Evolutionary conservation across 2,113 vertebrate species (phyloP), one percentile per base, ranked within the genome.

Genomic region (Nematolebias whitei): DNA sequence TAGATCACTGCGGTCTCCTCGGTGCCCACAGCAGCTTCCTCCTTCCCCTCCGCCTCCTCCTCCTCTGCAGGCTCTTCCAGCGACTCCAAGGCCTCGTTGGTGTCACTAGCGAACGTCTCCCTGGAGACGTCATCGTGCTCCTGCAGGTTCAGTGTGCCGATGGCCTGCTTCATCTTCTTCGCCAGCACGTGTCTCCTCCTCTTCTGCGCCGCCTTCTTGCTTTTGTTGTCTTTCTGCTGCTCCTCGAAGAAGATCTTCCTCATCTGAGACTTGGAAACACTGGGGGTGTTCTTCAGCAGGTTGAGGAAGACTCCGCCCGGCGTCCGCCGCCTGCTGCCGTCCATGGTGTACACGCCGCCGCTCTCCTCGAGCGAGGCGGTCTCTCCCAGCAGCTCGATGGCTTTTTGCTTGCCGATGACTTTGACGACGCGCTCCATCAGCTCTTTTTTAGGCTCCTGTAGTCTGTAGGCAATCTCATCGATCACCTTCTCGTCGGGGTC

Each of bases 101-200:
- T 98, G 68, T 99, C 97, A 6, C 97, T 98, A 47, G 98, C 96
- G 1, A 99, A 98, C 13, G 98, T 99, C 90, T 99, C 98, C 80
- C 95, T 93, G 57, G 98, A 99, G 11, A 93, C 94, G 22, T 99
- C 96, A 15, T 98, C 96, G 0, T 98, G 94, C 66, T 98, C 96
- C 74, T 98, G 95, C 69, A 99, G 91, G 85, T 97, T 95, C 6
- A 99, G 91, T 4, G 95, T 95, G 89, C 93, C 94, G 68, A 99
- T 96, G 61, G 95, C 97, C 83, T 98, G 94, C 86, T 99, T 99
- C 96, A 99, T 98, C 83, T 97, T 97, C 79, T 96, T 98, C 12
- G 95, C 95, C 56, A 98, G 66, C 22, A 97, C 26, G 32, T 97
- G 94, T 19, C 93, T 85, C 84, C 96, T 93, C 57, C 96, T 93